Percentiles rank a stretch among this genome's conserved stretches.
Conservation (phyloP, 1,140 invertebrate species). For the Lerema accius region DNA sequence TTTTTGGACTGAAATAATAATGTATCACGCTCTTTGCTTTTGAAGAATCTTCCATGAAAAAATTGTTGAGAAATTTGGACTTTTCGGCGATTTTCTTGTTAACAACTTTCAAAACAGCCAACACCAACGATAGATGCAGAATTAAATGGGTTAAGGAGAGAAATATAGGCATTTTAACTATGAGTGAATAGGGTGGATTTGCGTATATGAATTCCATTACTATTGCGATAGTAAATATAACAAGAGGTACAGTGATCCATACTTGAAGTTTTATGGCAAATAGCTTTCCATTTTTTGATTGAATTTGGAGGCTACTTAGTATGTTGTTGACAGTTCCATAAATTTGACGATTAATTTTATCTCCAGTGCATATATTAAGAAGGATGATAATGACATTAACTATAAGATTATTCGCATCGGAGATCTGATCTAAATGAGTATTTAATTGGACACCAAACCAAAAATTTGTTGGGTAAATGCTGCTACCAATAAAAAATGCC, state of each 20-base stretch:
- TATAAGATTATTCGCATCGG: constrained; percentile 51
- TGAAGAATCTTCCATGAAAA: constrained; percentile 20
- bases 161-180: constrained; percentile 57
- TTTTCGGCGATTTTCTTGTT: constrained; percentile 46
- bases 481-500: constrained; percentile 17
- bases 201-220: constrained; percentile 46
- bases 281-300: constrained; percentile 40
- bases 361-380: constrained; percentile 37
- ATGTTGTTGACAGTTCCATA: constrained; percentile 46
- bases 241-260: constrained; percentile 40
- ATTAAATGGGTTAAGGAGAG: constrained; percentile 52
- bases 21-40: constrained; percentile 17
- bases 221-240: constrained; percentile 41
- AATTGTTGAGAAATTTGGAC: constrained; percentile 33
- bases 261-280: constrained; percentile 50
- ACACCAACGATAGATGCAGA: constrained; percentile 53
- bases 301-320: constrained; percentile 44
- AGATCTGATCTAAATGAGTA: constrained; percentile 46
- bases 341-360: constrained; percentile 36
- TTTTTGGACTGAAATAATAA: constrained; percentile 43
- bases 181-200: constrained; percentile 46
- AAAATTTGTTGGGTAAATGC: constrained; percentile 30
- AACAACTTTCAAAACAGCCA: constrained; percentile 53
- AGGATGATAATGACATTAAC: constrained; percentile 49
- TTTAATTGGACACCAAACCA: constrained; percentile 36